Percentiles rank a stretch among this genome's conserved stretches.
Evolutionary conservation across 2,113 vertebrate genomes (phyloP).

Genomic region (Odontesthes bonariensis): DNA sequence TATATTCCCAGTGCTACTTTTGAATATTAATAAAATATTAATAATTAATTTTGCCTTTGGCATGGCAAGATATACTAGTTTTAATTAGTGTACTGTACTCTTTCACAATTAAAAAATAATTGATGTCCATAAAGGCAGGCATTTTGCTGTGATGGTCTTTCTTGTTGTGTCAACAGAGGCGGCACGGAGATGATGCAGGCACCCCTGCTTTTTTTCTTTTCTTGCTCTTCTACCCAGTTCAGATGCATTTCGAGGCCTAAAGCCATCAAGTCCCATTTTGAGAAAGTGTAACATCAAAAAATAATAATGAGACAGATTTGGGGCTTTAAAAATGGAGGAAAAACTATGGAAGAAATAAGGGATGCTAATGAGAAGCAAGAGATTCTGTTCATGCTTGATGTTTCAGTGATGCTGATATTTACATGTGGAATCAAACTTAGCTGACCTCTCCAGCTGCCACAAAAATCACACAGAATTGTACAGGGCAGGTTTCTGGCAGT

Average conservation of each 20-base stretch:
- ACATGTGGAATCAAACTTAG: slow-evolving; percentile 27
- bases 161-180: slow-evolving; percentile 94
- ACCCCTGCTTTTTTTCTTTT: slow-evolving; percentile 68
- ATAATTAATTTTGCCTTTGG: slow-evolving; percentile 99
- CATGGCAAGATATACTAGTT: slow-evolving; percentile 99
- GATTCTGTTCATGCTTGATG: slow-evolving; percentile 63
- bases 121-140: slow-evolving; percentile 97
- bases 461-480: too few relatives aligned
- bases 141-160: slow-evolving; percentile 91
- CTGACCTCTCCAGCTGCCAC: slow-evolving; percentile 32
- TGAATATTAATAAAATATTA: slow-evolving; percentile 99
- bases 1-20: slow-evolving; percentile 99
- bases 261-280: slow-evolving; percentile 67
- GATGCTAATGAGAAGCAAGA: slow-evolving; percentile 57
- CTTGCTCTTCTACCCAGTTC: slow-evolving; percentile 78
- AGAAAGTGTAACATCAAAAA: slow-evolving; percentile 73
- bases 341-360: slow-evolving; percentile 27
- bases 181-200: slow-evolving; percentile 78
- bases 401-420: slow-evolving; percentile 39
- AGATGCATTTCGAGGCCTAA: slow-evolving; percentile 46
- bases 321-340: slow-evolving; percentile 49
- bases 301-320: slow-evolving; percentile 77
- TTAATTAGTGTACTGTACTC: slow-evolving; percentile 99
- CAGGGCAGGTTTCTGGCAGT: neutral
- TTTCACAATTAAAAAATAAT: slow-evolving; percentile 99